Evolutionary conservation across 2,888 invertebrate genomes (phyloP), one percentile per base, ranked within the genome.

Genomic region (Ormia ochracea): DNA sequence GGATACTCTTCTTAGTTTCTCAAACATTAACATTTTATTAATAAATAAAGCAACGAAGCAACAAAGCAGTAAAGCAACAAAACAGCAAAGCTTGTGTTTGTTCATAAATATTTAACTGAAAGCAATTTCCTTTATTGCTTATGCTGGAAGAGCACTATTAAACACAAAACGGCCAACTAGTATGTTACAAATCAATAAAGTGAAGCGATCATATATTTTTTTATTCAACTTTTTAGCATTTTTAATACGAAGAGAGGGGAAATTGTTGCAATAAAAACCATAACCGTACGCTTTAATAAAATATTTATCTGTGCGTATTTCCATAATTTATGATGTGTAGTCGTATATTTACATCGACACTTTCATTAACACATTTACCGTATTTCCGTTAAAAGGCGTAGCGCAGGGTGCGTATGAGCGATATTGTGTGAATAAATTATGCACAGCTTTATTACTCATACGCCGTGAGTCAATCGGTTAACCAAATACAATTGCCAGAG

Each of bases 91-190:
- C 23, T 68, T 38, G n/a, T 52, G 26, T 56, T 56, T 38, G 10
- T 48, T 28, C 26, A 50, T 50, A 70, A 70, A 69, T 75, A 66
- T 68, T 58, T 74, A 12, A 33, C 19, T 52, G 43, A 33, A 74
- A 74, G 50, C 69, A 59, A 70, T 70, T 59, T 59, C 23, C 36
- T 26, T 50, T 38, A 50, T 28, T 56, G 56, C 48, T 21, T 33
- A 36, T 28, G 21, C 14, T 38, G 14, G 28, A 38, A 28, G 23
- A 14, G 38, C 21, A 28, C 50, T 59, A 70, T 50, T 28, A 59
- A 59, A 59, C 48, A 58, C 26, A 14, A 59, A 69, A 38, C 28
- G 38, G 36, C 0, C 23, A 70, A 59, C 4, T 38, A n/a, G 19
- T 14, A 38, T 48, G 26, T 41, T 38, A 36, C 48, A 50, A 70